Evolutionary conservation across 2,888 invertebrate genomes (phyloP), one percentile per base, ranked within the genome.

Genomic region (Mechanitis messenoides): DNA sequence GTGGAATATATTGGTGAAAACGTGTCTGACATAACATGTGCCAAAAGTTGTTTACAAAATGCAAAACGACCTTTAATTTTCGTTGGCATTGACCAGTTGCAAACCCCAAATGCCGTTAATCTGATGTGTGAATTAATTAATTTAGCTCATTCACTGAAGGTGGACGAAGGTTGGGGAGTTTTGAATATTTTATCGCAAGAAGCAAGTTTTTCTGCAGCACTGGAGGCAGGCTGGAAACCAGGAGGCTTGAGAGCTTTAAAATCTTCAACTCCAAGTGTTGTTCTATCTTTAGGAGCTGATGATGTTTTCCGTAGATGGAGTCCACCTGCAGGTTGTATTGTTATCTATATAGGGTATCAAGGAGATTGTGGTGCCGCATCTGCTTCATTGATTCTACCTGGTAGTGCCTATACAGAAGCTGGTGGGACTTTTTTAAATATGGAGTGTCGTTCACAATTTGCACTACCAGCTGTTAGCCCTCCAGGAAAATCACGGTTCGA

Each of bases 341-440:
- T 99, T 50, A 93, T 99, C 71, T 99, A 99, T 74, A 71, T 83
- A 92, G 97, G 97, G 61, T 98, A 97, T 84, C 99, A 99, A 87
- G 99, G 99, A 59, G 99, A 99, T 79, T 91, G 91, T 60, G 99
- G 98, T 31, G 97, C 98, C 1, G 91, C 94, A 69, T 93, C 95
- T 67, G 98, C 99, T 5, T 95, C 97, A 78, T 93, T 96, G 12
- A 92, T 99, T 60, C 87, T 99, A 28, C 98, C 99, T 0, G 97
- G 98, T 35, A 95, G 97, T 56, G 98, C 99, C 0, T 99, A 98
- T 80, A 98, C 99, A 0, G 99, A 99, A 89, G 97, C 98, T 78
- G 96, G 96, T 74, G 98, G 94, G 0, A 95, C 95, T 0, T 99
- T 95, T 80, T 95, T 98, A 3, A 99, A 99, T 84, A 98, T 97